These are phyloP conservation scores for Standfussiana lucernea DNA, from an alignment of 2,888 invertebrate genomes.

Conservation along the genomic window DNA sequence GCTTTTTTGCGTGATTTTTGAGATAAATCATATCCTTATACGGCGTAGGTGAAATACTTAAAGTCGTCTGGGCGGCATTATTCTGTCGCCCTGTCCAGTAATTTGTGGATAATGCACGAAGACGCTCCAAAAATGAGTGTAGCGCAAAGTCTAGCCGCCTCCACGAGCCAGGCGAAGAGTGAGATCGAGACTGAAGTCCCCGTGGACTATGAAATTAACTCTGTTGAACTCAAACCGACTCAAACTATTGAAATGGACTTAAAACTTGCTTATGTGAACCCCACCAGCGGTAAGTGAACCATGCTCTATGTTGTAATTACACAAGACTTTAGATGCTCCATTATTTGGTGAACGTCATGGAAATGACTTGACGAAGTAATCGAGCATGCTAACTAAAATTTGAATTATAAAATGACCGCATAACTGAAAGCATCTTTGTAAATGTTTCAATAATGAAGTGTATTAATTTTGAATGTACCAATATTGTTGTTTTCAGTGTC, in stretches of 20 bases:
- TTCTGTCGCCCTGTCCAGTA: slow-evolving; percentile 83
- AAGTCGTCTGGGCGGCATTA: slow-evolving; percentile 76
- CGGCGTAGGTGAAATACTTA: slow-evolving; percentile 83
- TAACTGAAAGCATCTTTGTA: slow-evolving; percentile 5
- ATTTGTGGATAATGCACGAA: slow-evolving; percentile 92
- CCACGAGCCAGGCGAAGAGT: slow-evolving; percentile 90
- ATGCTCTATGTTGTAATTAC: slow-evolving; percentile 57
- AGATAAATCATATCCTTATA: slow-evolving; percentile 90
- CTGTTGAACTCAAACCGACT: slow-evolving; percentile 87
- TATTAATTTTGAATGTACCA: slow-evolving; percentile 6
- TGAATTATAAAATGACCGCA: slow-evolving; percentile 22
- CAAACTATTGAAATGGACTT: slow-evolving; percentile 91
- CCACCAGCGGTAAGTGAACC: slow-evolving; percentile 90
- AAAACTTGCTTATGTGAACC: slow-evolving; percentile 92
- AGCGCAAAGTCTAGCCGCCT: slow-evolving; percentile 92
- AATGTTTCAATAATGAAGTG: slow-evolving; percentile 3
- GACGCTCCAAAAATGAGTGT: slow-evolving; percentile 93
- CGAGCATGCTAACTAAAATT: slow-evolving; percentile 22
- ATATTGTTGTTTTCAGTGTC: slow-evolving; percentile 57
- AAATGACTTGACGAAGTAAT: slow-evolving; percentile 36
- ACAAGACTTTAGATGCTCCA: slow-evolving; percentile 31
- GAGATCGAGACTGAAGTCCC: slow-evolving; percentile 86
- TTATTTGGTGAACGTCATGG: slow-evolving; percentile 44
- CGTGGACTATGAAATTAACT: slow-evolving; percentile 85
- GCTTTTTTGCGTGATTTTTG: slow-evolving; percentile 89